These are phyloP conservation scores for Lichenostomus cassidix DNA, from an alignment of 2,113 vertebrate genomes.

Conservation along the genomic window DNA sequence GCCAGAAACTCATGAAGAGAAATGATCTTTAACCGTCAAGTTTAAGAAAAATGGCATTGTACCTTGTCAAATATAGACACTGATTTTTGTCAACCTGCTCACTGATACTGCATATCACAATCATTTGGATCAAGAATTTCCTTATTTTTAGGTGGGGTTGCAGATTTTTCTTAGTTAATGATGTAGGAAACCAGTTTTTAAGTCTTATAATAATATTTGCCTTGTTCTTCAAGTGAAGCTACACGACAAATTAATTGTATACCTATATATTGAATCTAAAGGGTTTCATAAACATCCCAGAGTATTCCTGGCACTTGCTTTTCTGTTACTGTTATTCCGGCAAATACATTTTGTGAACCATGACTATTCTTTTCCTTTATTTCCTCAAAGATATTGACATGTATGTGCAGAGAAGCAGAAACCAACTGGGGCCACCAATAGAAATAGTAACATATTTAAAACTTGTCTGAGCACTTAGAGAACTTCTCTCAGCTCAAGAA, in stretches of 20 bases:
- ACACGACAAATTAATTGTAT: not conserved
- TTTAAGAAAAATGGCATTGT: not conserved
- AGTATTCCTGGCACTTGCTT: not conserved
- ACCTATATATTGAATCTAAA: not conserved
- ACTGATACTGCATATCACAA: not conserved
- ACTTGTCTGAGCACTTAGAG: not conserved
- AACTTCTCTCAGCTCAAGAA: not conserved
- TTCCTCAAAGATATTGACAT: not conserved
- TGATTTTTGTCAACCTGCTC: not conserved
- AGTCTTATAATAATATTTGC: not conserved
- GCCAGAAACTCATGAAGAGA: not conserved
- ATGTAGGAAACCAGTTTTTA: not conserved
- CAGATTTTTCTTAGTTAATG: not conserved
- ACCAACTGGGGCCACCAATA: not conserved
- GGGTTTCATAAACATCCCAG: not conserved
- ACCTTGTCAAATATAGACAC: not conserved
- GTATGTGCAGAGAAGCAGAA: not conserved
- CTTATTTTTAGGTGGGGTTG: not conserved
- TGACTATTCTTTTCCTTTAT: not conserved
- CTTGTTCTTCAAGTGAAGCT: not conserved
- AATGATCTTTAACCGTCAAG: not conserved
- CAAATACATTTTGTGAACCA: not conserved
- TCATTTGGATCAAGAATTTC: not conserved
- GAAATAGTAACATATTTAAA: not conserved
- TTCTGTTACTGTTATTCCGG: not conserved